Base-by-base conservation (phyloP, 2,797 vertebrate genomes). In the Hoplostethus mediterraneus region DNA sequence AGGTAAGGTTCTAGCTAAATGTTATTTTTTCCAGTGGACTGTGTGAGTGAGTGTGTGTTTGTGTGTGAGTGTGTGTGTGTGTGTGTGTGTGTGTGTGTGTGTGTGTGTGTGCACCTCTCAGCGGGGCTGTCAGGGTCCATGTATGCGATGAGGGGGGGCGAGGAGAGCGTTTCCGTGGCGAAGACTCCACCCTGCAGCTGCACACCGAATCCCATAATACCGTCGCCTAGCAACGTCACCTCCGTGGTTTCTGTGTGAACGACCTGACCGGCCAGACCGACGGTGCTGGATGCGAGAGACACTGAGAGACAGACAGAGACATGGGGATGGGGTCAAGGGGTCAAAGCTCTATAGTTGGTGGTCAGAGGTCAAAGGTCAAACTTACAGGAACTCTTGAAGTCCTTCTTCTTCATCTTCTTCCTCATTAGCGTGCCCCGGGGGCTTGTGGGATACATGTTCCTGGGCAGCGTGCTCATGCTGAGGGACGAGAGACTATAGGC, bases 131-230 rank as follows among this genome's bases (percentile, higher is more conserved):
- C 98, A 11, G 96, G 96, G 92, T 99, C 98, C 30, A 99, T 97
- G 82, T 99, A 99, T 47, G 97, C 98, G 79, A 99, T 98, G 83
- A 99, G 95, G 5, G 98, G 98, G 0, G 98, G 98, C 8, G 98
- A 99, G 67, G 97, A 97, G 54, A 99, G 93, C 0, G 98, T 99
- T 85, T 99, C 98, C 0, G 98, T 99, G 85, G 98, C 96, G 42
- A 99, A 99, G 69, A 99, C 97, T 0, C 98, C 98, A 9, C 98
- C 98, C 90, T 99, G 98, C 83, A 99, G 96, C 86, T 99, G 98
- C 77, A 99, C 96, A 67, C 98, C 98, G 75, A 99, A 99, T 49
- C 98, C 98, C 68, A 97, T 95, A 70, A 99, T 84, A 42, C 97
- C 96, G 85, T 99, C 98, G n/a, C 97, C 97, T 21, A 96, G 94